These are phyloP conservation scores for Chymomyza costata DNA, from an alignment of 1,140 invertebrate species.

Conservation along the genomic window DNA sequence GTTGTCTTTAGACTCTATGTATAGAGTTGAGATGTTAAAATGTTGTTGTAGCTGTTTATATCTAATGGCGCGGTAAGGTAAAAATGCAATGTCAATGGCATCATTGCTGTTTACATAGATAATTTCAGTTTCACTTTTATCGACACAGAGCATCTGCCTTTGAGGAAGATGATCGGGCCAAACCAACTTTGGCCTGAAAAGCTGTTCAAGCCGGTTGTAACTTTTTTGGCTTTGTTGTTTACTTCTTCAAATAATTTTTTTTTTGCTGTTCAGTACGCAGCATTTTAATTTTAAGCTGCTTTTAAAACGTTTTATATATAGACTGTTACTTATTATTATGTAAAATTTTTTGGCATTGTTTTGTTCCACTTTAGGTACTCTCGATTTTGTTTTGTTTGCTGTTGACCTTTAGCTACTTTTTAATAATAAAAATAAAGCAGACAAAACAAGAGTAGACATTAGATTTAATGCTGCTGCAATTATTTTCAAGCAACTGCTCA, in stretches of 20 bases:
- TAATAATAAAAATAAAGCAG: constrained; percentile 19
- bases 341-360: constrained; percentile 67
- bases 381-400: constrained; percentile 37
- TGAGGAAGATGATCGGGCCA: constrained; percentile 42
- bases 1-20: too few species aligned
- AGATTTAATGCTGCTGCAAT: constrained; percentile 10
- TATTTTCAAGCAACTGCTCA: too few species aligned
- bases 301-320: constrained; percentile 29
- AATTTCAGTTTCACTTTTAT: constrained; percentile 72
- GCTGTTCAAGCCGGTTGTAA: too few species aligned
- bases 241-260: too few species aligned
- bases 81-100: constrained; percentile 73
- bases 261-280: constrained; percentile 5
- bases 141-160: constrained; percentile 54
- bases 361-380: constrained; percentile 51
- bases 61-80: constrained; percentile 68
- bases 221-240: constrained; percentile 34
- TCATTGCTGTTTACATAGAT: constrained; percentile 46
- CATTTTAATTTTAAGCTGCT: constrained; percentile 10
- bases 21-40: too few species aligned
- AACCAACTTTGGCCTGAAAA: constrained; percentile 40
- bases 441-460: constrained; percentile 25
- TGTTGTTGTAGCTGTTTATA: constrained; percentile 57
- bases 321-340: constrained; percentile 51
- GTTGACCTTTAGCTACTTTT: constrained; percentile 54